Percentiles rank a stretch among this genome's conserved stretches.
phyloP scores from a whole-genome alignment of 2,113 vertebrate genomes.

The Arothron firmamentum region DNA sequence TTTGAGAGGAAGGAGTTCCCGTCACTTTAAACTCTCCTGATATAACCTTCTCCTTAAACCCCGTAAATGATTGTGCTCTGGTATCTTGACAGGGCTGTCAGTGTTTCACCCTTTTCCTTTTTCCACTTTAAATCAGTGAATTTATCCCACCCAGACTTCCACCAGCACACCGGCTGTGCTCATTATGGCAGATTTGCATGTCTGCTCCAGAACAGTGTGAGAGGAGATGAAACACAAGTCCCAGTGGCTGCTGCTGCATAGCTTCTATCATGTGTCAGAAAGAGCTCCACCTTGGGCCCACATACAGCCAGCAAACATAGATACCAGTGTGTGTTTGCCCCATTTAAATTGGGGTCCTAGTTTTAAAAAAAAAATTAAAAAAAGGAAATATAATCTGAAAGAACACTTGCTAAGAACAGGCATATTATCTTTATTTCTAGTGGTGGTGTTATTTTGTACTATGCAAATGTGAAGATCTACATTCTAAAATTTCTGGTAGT shows the following conservation, averaged over 20 bases:
- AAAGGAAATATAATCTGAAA: no score
- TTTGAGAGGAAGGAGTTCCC: slow-evolving; percentile 56
- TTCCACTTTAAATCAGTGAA: slow-evolving; percentile 63
- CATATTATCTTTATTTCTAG: background rate
- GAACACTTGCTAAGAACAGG: no score
- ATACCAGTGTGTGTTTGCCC: slow-evolving; percentile 27
- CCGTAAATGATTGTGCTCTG: slow-evolving; percentile 33
- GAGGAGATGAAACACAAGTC: slow-evolving; percentile 75
- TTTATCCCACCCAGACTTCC: slow-evolving; percentile 25
- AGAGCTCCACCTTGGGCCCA: slow-evolving; percentile 68
- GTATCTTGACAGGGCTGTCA: slow-evolving; percentile 38
- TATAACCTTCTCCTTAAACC: slow-evolving; percentile 41
- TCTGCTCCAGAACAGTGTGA: slow-evolving; percentile 69
- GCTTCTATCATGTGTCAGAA: slow-evolving; percentile 70
- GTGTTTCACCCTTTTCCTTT: slow-evolving; percentile 45
- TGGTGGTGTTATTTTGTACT: background rate
- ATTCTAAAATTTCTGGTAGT: background rate
- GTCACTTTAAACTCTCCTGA: slow-evolving; percentile 44
- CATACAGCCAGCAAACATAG: slow-evolving; percentile 58
- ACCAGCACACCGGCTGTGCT: slow-evolving; percentile 53
- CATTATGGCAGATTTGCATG: slow-evolving; percentile 77
- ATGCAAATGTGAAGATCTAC: background rate
- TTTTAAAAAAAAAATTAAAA: no score
- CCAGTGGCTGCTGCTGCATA: slow-evolving; percentile 69
- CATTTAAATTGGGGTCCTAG: background rate